These are phyloP conservation scores for Meandrusa payeni DNA, from an alignment of 2,888 invertebrate species.

Conservation along the genomic window DNA sequence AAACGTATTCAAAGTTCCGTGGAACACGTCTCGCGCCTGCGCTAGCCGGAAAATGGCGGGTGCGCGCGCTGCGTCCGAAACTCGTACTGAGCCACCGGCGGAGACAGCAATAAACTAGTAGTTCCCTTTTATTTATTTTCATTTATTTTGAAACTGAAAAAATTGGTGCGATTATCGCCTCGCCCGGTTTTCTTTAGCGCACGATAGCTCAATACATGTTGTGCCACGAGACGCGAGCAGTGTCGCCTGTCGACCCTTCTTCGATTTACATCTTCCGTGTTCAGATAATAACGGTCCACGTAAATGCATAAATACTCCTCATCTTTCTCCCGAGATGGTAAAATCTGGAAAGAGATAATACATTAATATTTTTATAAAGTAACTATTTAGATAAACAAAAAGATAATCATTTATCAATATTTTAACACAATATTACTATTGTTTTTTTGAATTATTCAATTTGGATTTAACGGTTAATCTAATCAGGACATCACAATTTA, in stretches of 20 bases:
- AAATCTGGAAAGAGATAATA: too few relatives aligned
- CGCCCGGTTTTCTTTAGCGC: conserved; percentile 58
- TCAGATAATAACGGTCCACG: neutral
- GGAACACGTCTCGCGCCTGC: conserved; percentile 19
- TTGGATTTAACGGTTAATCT: too few relatives aligned
- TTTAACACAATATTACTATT: too few relatives aligned
- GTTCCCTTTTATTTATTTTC: conserved; percentile 53
- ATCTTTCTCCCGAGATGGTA: too few relatives aligned
- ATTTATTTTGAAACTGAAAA: conserved; percentile 66
- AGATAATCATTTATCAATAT: too few relatives aligned
- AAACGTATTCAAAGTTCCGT: conserved; percentile 2
- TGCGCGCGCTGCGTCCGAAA: conserved; percentile 64
- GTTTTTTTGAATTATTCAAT: too few relatives aligned
- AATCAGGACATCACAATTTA: too few relatives aligned
- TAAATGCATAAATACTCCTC: neutral
- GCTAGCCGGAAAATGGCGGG: conserved; percentile 36
- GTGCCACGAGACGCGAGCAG: neutral
- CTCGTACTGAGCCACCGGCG: conserved; percentile 66
- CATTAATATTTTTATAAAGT: too few relatives aligned
- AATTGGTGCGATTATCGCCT: conserved; percentile 58
- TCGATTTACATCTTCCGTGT: neutral
- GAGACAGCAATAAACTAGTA: conserved; percentile 56
- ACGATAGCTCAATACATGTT: conserved; percentile 24
- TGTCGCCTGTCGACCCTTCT: neutral
- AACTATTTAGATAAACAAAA: too few relatives aligned